Percentiles rank a stretch among this genome's conserved stretches.
Evolutionary conservation across 1,140 invertebrate genomes (phyloP).

Genomic region (Orchestia grillus): DNA sequence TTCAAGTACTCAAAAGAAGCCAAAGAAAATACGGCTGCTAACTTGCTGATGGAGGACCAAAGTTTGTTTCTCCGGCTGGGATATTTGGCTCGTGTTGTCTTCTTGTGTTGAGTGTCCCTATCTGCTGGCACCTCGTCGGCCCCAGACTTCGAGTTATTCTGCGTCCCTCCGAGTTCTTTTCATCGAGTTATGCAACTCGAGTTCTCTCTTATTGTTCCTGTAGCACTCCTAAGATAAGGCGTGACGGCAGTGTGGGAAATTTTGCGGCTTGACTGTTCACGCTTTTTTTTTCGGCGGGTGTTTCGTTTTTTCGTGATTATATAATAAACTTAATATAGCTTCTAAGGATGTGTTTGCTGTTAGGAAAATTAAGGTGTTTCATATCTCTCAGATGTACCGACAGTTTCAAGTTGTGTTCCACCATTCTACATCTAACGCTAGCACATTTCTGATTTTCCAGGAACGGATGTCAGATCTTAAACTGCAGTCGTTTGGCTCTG

Average conservation of each 20-base stretch:
- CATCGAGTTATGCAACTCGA: not conserved
- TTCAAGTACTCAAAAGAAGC: conserved; percentile 46
- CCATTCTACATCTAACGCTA: not conserved
- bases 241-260: not conserved
- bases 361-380: not conserved
- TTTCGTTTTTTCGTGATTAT: not conserved
- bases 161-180: not conserved
- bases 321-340: not conserved
- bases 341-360: not conserved
- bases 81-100: conserved; percentile 31
- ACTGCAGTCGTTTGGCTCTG: not conserved
- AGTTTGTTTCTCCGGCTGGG: conserved; percentile 40
- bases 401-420: not conserved
- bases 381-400: not conserved
- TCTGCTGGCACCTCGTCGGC: not conserved
- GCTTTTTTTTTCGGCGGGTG: not conserved
- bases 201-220: not conserved
- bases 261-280: not conserved
- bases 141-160: not conserved
- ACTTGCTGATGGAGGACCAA: conserved; percentile 50
- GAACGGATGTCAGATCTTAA: not conserved
- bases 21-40: conserved; percentile 44
- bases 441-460: not conserved
- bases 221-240: not conserved
- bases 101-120: conserved; percentile 10